Percentiles rank a stretch among this genome's conserved stretches.
phyloP scores from a whole-genome alignment of 2,113 vertebrate species.

The Delphinapterus leucas region DNA sequence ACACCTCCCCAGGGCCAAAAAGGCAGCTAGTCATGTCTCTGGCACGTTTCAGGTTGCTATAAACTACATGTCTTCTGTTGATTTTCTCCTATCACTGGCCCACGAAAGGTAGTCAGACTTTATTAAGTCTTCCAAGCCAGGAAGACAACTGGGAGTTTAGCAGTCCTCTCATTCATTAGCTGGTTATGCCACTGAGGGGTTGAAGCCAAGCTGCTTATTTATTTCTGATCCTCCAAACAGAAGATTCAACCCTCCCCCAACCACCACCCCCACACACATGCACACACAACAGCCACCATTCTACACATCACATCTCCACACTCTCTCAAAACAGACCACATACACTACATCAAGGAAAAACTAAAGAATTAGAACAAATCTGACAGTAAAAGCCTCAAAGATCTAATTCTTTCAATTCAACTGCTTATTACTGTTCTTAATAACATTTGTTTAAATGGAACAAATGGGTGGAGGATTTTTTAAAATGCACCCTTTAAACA shows the following conservation, averaged over 20 bases:
- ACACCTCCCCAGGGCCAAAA: conserved; percentile 1
- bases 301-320: background rate
- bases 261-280: background rate
- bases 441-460: background rate
- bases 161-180: conserved; percentile 62
- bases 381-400: background rate
- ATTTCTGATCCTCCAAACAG: conserved; percentile 21
- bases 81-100: conserved; percentile 60
- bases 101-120: conserved; percentile 44
- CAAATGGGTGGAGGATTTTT: background rate
- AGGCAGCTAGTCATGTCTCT: conserved; percentile 51
- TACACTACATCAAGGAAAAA: background rate
- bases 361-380: background rate
- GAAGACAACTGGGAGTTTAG: conserved; percentile 65
- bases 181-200: conserved; percentile 34
- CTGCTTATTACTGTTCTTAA: background rate
- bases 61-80: conserved; percentile 57
- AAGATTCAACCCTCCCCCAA: background rate
- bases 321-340: background rate
- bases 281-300: background rate
- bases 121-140: conserved; percentile 68
- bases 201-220: conserved; percentile 14
- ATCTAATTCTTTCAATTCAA: background rate
- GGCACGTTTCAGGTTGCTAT: background rate
- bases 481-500: background rate